These are phyloP conservation scores for Telmatochromis sp. DNA, from an alignment of 2,113 vertebrate genomes.

Conservation along the genomic window DNA sequence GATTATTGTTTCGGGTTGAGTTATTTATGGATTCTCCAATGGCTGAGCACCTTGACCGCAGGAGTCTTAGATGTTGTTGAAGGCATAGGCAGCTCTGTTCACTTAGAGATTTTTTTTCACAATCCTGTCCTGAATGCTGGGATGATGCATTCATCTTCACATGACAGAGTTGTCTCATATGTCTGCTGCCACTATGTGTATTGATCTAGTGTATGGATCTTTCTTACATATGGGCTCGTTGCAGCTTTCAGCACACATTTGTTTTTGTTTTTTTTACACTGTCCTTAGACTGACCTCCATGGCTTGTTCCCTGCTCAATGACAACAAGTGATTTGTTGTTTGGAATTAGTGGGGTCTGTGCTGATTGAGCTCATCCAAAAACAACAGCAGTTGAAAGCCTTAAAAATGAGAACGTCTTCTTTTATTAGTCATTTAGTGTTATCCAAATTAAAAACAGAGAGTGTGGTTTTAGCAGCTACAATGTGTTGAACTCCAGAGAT, in stretches of 20 bases:
- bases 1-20: slow-evolving; percentile 39
- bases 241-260: neutral
- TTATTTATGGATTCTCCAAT: slow-evolving; percentile 21
- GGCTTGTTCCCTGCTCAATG: neutral
- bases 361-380: neutral
- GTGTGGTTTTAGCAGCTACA: neutral
- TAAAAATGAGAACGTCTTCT: neutral
- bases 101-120: neutral
- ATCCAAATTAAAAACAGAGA: neutral
- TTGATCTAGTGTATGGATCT: slow-evolving; percentile 31
- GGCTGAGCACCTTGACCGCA: neutral
- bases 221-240: neutral
- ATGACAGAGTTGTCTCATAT: slow-evolving; percentile 16
- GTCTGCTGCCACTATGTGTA: neutral
- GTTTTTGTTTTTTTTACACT: neutral
- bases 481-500: neutral
- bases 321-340: neutral
- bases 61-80: neutral
- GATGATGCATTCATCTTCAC: slow-evolving; percentile 24
- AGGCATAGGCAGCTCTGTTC: neutral
- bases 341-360: neutral
- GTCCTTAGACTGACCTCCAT: neutral
- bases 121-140: neutral
- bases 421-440: neutral
- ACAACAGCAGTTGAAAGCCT: neutral